Evolutionary conservation across 2,797 vertebrate species (phyloP).

Genomic region (Antrozous pallidus): DNA sequence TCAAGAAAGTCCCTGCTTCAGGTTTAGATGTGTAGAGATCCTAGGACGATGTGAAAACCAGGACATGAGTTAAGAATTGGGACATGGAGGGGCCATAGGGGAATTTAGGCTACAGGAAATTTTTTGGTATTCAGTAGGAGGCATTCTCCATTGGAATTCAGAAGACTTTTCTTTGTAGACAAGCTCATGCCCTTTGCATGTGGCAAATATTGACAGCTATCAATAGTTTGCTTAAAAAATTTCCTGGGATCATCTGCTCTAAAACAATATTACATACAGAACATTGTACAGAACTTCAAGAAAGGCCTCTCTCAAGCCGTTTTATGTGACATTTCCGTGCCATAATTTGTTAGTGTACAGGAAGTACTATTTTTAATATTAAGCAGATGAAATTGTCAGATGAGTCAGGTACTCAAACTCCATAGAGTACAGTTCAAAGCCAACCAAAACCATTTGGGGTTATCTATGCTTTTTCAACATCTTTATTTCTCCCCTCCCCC

Average conservation of each 20-base stretch:
- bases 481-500: background rate
- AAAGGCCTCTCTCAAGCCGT: background rate
- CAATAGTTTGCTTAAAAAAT: background rate
- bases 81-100: background rate
- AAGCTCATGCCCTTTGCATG: background rate
- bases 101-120: background rate
- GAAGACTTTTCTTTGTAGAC: background rate
- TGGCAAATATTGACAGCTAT: background rate
- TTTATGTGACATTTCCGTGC: background rate
- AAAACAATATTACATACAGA: background rate
- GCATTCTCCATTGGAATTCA: background rate
- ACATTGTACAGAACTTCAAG: background rate
- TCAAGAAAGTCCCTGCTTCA: background rate
- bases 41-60: background rate
- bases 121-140: background rate
- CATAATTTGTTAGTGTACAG: background rate
- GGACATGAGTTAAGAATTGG: background rate
- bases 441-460: background rate
- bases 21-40: background rate
- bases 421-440: background rate
- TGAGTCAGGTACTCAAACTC: background rate
- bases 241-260: background rate
- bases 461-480: background rate
- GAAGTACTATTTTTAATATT: conserved; percentile 10
- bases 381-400: background rate